These are phyloP conservation scores for Chaunax sp. DNA, from an alignment of 2,797 vertebrate species.

Conservation along the genomic window DNA sequence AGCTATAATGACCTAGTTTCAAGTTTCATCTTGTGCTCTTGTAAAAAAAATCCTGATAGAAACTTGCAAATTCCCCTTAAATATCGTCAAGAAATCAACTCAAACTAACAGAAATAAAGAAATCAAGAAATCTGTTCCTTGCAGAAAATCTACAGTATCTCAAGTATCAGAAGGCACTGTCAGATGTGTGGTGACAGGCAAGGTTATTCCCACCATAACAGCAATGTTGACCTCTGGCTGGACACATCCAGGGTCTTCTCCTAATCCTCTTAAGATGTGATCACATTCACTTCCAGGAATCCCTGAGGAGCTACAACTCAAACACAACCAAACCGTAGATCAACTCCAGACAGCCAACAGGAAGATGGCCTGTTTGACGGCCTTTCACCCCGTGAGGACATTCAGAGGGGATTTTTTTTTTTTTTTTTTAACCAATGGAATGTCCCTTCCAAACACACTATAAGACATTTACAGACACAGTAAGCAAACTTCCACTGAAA, in stretches of 20 bases:
- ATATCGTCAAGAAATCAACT: neutral
- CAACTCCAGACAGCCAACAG: slow-evolving; percentile 36
- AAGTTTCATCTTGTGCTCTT: neutral
- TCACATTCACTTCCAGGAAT: slow-evolving; percentile 55
- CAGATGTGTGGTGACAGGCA: slow-evolving; percentile 4
- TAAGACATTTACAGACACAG: slow-evolving; percentile 49
- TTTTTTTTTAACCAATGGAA: slow-evolving; percentile 49
- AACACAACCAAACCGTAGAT: slow-evolving; percentile 22
- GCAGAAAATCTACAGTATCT: neutral
- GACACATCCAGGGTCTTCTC: slow-evolving; percentile 21
- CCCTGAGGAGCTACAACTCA: slow-evolving; percentile 43
- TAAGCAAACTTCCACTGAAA: slow-evolving; percentile 41
- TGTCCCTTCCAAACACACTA: slow-evolving; percentile 53
- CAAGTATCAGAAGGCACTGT: slow-evolving; percentile 6
- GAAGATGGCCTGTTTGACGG: slow-evolving; percentile 33
- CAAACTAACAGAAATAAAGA: neutral
- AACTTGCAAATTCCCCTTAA: neutral
- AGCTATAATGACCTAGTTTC: too few species aligned
- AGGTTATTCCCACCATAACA: slow-evolving; percentile 61
- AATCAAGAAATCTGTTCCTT: neutral
- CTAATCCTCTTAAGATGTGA: slow-evolving; percentile 64
- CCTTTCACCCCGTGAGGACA: slow-evolving; percentile 59
- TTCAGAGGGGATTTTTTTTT: slow-evolving; percentile 32
- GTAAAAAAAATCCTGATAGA: neutral
- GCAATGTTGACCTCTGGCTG: slow-evolving; percentile 42